phyloP scores from a whole-genome alignment of 2,797 vertebrate species.

The Oophaga sylvatica region DNA sequence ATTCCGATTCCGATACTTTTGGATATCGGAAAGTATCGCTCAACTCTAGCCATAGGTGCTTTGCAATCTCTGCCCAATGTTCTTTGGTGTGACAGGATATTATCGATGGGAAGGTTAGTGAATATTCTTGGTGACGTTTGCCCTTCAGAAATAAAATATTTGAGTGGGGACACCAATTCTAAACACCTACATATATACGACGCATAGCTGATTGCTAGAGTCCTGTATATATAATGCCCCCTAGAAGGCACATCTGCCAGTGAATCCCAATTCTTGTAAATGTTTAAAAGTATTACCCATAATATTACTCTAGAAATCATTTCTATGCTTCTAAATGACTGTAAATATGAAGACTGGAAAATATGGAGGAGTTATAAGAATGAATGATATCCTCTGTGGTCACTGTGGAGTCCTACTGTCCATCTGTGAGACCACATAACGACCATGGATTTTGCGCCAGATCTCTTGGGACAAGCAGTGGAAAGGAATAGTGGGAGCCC shows the following conservation, averaged over 20 bases:
- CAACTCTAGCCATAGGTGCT: too few relatives aligned
- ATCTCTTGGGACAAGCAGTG: slow-evolving; percentile 42
- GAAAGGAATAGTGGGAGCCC: slow-evolving; percentile 52
- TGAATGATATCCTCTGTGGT: background rate
- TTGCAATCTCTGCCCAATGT: too few relatives aligned
- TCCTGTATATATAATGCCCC: background rate
- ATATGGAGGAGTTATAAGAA: background rate
- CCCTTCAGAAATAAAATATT: too few relatives aligned
- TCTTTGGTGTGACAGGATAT: too few relatives aligned
- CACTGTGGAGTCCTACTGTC: slow-evolving; percentile 36
- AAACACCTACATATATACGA: background rate
- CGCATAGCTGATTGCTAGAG: background rate
- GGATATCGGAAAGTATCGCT: too few relatives aligned
- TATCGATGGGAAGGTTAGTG: too few relatives aligned
- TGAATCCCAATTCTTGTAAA: background rate
- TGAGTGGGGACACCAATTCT: too few relatives aligned
- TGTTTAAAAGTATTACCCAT: background rate
- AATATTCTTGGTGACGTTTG: background rate
- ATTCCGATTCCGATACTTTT: too few relatives aligned
- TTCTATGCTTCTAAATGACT: background rate
- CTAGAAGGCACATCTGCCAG: background rate
- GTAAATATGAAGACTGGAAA: background rate
- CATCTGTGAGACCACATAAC: slow-evolving; percentile 32
- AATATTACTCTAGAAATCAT: background rate
- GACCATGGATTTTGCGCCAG: slow-evolving; percentile 33